These are phyloP conservation scores for Sinosuthora webbiana DNA, from an alignment of 2,113 vertebrate species.

Conservation along the genomic window DNA sequence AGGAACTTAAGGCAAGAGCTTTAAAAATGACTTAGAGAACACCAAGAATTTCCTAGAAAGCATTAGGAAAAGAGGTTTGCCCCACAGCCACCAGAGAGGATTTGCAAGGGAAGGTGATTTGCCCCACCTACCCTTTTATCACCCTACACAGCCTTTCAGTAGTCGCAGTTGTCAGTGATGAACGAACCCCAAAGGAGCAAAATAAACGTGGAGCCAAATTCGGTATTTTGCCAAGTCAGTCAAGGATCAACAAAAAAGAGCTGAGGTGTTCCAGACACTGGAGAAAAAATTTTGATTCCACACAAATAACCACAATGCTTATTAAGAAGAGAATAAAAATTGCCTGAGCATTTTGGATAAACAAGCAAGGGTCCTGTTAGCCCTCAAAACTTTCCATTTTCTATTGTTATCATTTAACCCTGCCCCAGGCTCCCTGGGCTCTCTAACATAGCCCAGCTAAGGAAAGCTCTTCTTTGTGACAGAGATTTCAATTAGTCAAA, in stretches of 20 bases:
- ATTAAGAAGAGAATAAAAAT: not conserved
- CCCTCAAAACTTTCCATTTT: not conserved
- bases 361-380: not conserved
- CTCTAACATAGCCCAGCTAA: not conserved
- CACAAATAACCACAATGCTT: not conserved
- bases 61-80: not conserved
- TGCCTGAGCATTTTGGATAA: not conserved
- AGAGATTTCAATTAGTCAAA: not conserved
- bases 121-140: not conserved
- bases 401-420: not conserved
- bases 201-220: not conserved
- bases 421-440: not conserved
- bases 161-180: not conserved
- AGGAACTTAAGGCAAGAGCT: not conserved
- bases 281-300: not conserved
- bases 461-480: not conserved
- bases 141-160: not conserved
- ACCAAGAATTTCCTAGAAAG: not conserved
- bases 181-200: not conserved
- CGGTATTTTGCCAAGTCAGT: not conserved
- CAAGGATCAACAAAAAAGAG: not conserved
- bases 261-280: not conserved
- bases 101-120: not conserved
- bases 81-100: not conserved
- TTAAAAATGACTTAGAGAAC: not conserved